Evolutionary conservation across 2,797 vertebrate genomes (phyloP), one percentile per base, ranked within the genome.

Genomic region (Fistularia commersonii): DNA sequence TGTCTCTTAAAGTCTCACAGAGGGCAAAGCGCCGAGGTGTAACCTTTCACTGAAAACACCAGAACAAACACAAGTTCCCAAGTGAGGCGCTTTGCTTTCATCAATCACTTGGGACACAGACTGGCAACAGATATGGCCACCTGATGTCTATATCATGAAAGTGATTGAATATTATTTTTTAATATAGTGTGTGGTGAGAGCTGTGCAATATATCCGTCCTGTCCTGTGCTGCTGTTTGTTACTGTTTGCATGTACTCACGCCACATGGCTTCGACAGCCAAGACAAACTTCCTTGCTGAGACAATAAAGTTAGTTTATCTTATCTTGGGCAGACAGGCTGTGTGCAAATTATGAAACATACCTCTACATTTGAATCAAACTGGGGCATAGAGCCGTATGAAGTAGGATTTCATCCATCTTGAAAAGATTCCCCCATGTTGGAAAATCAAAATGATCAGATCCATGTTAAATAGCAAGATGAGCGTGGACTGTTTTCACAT

Each of bases 31-130:
- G 48, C 48, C 64, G 64, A 67, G 71, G 78, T 81, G 62, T 85
- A 73, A 72, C 67, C 75, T 87, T 87, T 85, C 85, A 77, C n/a
- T 6, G 41, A 61, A 66, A 76, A 53, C 64, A 76, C 41, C 47
- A 48, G 65, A 69, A 69, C 80, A 82, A 79, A 82, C 76, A 69
- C 13, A 50, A 56, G 66, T 66, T 76, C 44, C 14, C n/a, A 3
- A 37, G 39, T 3, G 42, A 54, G 66, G 51, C n/a, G 50, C 67
- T 56, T 32, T 44, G 31, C 57, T 59, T 34, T 34, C 79, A 82
- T 83, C 75, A 55, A 52, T 86, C 76, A 74, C 40, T 43, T 1
- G 2, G 32, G 72, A 57, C 73, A 65, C 48, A 39, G 52, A 66
- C 50, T 31, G 57, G 61, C 31, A 33, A 57, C 41, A n/a, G 51